Evolutionary conservation across 2,797 vertebrate genomes (phyloP), one percentile per base, ranked within the genome.

Genomic region (Eulemur mongoz): DNA sequence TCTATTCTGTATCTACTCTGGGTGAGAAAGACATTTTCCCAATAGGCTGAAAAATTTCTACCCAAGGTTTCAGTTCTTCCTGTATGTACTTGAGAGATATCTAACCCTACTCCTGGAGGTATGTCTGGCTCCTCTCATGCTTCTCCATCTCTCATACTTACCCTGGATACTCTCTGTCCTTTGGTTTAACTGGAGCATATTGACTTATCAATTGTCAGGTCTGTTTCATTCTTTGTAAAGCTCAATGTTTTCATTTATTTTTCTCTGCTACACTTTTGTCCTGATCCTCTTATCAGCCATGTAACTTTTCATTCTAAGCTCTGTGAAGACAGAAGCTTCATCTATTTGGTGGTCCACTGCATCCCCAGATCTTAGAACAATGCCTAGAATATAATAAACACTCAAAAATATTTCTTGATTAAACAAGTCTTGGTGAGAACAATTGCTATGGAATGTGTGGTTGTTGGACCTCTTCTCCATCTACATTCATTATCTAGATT

Each of bases 201-300:
- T 80, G 76, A 83, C n/a, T 90, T 84, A 82, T 13, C 72, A 59
- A 57, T 82, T 57, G 17, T 59, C 57, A 61, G 30, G 30, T 75
- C 69, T 89, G 20, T 84, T 80, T 93, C 79, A 91, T 57, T 90
- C n/a, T 95, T 96, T 91, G 50, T n/a, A 95, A 43, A 91, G 3
- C n/a, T 72, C 25, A 81, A 43, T 13, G 23, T 61, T 95, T 81
- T 84, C 89, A 78, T 70, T 38, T 75, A 61, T 45, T 79, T 88
- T 82, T 89, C 73, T 82, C 43, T 78, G 27, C 22, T 50, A 92
- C 0, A 73, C 18, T 85, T 91, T 88, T 90, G 23, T 75, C 8
- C 38, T 91, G 22, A 93, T 94, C 50, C 15, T 67, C 32, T 94
- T 93, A 79, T 50, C 50, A 73, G 13, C 13, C 20, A 75, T 23